phyloP scores from a whole-genome alignment of 2,888 invertebrate genomes.

The Schizaphis graminum region DNA sequence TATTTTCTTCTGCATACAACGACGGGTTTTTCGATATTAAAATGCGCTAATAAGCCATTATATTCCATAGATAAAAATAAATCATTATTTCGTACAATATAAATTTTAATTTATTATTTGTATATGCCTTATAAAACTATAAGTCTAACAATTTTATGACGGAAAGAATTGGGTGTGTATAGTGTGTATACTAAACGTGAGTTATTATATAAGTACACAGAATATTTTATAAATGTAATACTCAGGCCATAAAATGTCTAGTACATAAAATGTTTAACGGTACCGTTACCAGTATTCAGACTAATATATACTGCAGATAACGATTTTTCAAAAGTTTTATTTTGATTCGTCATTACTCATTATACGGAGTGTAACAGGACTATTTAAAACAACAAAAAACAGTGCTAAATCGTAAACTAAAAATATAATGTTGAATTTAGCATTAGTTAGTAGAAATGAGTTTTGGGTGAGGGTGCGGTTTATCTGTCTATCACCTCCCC shows the following conservation, averaged over 20 bases:
- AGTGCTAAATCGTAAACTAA: too few species aligned
- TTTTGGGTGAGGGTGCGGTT: too few species aligned
- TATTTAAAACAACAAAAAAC: too few species aligned
- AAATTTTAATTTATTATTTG: neutral
- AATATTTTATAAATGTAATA: neutral
- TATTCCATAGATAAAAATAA: neutral
- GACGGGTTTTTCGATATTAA: neutral
- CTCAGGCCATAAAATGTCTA: neutral
- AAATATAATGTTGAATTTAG: too few species aligned
- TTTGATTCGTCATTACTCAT: neutral
- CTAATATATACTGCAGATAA: neutral
- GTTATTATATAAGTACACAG: neutral
- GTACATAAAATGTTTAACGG: neutral
- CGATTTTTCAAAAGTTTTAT: neutral
- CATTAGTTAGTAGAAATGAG: too few species aligned
- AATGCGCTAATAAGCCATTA: neutral
- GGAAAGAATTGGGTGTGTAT: neutral
- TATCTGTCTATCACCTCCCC: too few species aligned
- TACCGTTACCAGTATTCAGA: neutral
- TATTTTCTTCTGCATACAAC: neutral
- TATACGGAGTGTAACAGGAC: too few species aligned
- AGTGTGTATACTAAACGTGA: neutral
- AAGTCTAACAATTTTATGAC: neutral
- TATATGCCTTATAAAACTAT: neutral
- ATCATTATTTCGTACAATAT: neutral